Evolutionary conservation across 2,888 invertebrate species (phyloP), one percentile per base, ranked within the genome.

Genomic region (Scrobipalpa costella): DNA sequence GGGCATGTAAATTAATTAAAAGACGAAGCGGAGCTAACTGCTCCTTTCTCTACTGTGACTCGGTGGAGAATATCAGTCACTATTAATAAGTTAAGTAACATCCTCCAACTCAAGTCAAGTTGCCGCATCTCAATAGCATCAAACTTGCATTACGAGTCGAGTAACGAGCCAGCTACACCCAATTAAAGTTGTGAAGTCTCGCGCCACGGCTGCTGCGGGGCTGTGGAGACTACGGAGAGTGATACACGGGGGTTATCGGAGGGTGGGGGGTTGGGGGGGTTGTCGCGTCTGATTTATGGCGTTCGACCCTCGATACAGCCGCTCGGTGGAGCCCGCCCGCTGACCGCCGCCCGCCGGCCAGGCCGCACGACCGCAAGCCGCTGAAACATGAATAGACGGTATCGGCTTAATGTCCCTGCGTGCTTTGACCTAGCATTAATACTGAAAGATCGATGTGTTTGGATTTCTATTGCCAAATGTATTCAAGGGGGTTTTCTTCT

Each of bases 231-330:
- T n/a, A n/a, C n/a, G n/a, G n/a, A n/a, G 11, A 38, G 13, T 2
- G 38, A 38, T 38, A 15, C 47, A 7, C n/a, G n/a, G 15, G 13
- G 6, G 17, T 15, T 47, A 47, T 8, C 9, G 27, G 27, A 5
- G 27, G 27, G 27, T 27, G 27, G 27, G 27, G 27, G 27, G 27
- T 27, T 2, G 5, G 27, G 27, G 27, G 27, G 27, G 27, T 27
- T 33, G 33, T 55, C 55, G 55, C 55, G 55, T 15, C 55, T 55
- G 55, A 55, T 55, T 55, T 55, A 55, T 55, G 27, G 33, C 15
- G 2, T 8, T 15, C 55, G 52, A 27, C 52, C 52, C 33, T 21
- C 52, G 52, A 55, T 55, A 55, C 34, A 15, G 33, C 55, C 13
- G 33, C 33, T n/a, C 7, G 21, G 21, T 11, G 27, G 13, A 7